Conservation (phyloP, 2,888 invertebrate genomes). For the Teinopalpus imperialis region DNA sequence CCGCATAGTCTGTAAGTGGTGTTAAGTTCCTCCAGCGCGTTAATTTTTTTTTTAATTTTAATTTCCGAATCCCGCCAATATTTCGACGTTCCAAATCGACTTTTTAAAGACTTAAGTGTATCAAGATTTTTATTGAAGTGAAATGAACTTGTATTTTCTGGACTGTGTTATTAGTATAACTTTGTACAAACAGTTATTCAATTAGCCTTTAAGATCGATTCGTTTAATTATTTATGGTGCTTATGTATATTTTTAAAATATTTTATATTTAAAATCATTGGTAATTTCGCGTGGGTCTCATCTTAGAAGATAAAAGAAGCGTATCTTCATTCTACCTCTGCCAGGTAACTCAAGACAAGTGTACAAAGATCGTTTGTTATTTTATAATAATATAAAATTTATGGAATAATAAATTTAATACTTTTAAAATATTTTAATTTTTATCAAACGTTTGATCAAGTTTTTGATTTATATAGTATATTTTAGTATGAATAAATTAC, state of each 20-base stretch:
- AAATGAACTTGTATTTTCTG: slow-evolving; percentile 45
- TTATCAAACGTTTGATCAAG: too few species aligned
- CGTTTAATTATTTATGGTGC: slow-evolving; percentile 51
- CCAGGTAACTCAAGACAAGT: slow-evolving; percentile 22
- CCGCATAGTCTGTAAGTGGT: slow-evolving; percentile 81
- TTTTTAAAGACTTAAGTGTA: slow-evolving; percentile 41
- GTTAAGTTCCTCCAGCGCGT: slow-evolving; percentile 74
- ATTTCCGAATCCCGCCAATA: slow-evolving; percentile 45
- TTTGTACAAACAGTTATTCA: slow-evolving; percentile 43
- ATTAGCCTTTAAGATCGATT: slow-evolving; percentile 47
- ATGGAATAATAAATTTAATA: not conserved
- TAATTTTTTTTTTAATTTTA: slow-evolving; percentile 42
- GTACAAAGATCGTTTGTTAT: too few species aligned
- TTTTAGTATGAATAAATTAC: too few species aligned
- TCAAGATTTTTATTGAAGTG: slow-evolving; percentile 56
- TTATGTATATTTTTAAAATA: slow-evolving; percentile 35
- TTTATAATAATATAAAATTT: not conserved
- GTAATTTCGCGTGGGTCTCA: slow-evolving; percentile 36
- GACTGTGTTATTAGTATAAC: slow-evolving; percentile 43
- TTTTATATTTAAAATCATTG: slow-evolving; percentile 34
- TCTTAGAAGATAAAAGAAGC: slow-evolving; percentile 31
- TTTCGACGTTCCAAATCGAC: slow-evolving; percentile 52
- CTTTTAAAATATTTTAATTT: too few species aligned
- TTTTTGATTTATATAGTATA: too few species aligned
- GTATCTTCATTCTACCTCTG: slow-evolving; percentile 11